Base-by-base conservation (phyloP, 2,888 invertebrate species). In the Sarcophaga rosellei region DNA sequence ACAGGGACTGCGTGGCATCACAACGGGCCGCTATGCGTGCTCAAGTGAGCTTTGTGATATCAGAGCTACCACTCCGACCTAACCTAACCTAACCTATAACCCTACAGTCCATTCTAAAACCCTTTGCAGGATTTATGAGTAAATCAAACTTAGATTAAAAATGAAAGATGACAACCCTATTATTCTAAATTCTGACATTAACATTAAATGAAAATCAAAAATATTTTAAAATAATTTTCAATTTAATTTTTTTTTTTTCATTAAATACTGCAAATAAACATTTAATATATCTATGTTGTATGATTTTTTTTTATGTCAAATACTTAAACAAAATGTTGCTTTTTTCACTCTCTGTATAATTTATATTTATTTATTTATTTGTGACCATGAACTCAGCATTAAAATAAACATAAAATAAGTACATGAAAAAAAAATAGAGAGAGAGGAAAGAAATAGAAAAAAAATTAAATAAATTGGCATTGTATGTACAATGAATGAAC, bases 301-400 rank as follows among this genome's bases (percentile, higher is more conserved):
- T 35, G 35, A 35, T 3, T 15, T 53, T 53, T 17, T 53, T 73
- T 20, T 20, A 61, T 61, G 44, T 61, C 44, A 59, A 62, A 20
- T 35, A 72, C 35, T 59, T 61, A 53, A 53, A 53, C 4, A 53
- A 53, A 15, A 44, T 44, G 23, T 47, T n/a, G 15, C 44, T 74
- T 61, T 47, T 45, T 6, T 20, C 25, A 17, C 25, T 23, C 4
- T 12, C 5, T 15, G 25, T 12, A 6, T 35, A 35, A 66, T 66
- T 62, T 62, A 44, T 20, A 21, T 23, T 10, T 63, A 47, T 63
- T 15, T 45, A 35, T 35, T 74, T 45, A 74, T 53, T 25, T 23
- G 23, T 63, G 74, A 74, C 74, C 74, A 45, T 74, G 74, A 74
- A 74, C 74, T 74, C 74, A 63, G 23, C 62, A 74, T 73, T 61